phyloP scores from a whole-genome alignment of 2,113 vertebrate species.

The Mellivora capensis region DNA sequence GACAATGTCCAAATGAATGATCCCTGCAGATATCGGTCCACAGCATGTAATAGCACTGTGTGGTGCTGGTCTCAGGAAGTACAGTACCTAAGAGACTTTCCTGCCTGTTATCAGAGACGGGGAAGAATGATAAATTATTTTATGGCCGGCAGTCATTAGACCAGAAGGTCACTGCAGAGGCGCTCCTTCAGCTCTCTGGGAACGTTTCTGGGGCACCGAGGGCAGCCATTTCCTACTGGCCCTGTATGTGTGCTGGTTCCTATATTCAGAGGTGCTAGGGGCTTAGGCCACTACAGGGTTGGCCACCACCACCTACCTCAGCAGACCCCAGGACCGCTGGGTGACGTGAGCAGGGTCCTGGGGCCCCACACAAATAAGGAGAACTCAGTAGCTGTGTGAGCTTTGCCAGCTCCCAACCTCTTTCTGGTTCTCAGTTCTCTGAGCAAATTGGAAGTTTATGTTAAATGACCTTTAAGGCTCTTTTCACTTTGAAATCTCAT shows the following conservation, averaged over 20 bases:
- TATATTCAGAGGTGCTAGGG: background rate
- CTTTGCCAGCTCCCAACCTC: background rate
- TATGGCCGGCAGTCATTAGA: conserved; percentile 68
- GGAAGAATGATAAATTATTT: conserved; percentile 68
- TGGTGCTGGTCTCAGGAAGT: conserved; percentile 45
- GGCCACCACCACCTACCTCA: conserved; percentile 29
- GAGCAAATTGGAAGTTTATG: background rate
- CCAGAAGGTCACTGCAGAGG: conserved; percentile 41
- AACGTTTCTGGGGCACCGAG: conserved; percentile 36
- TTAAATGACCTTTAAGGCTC: background rate
- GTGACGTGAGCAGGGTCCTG: background rate
- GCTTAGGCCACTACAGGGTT: conserved; percentile 15
- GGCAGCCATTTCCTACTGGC: conserved; percentile 54
- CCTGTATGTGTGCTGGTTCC: conserved; percentile 21
- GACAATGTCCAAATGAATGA: background rate
- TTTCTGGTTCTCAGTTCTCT: background rate
- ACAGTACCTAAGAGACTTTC: background rate
- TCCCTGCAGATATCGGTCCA: background rate
- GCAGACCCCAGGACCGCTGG: background rate
- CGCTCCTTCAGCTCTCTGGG: conserved; percentile 29
- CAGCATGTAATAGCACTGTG: background rate
- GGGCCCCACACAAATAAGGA: background rate
- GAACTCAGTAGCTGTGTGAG: background rate
- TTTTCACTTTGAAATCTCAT: background rate
- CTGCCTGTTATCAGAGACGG: conserved; percentile 51